Percentiles rank a stretch among this genome's conserved stretches.
Conservation (phyloP, 2,113 vertebrate species). For the Pteronura brasiliensis region DNA sequence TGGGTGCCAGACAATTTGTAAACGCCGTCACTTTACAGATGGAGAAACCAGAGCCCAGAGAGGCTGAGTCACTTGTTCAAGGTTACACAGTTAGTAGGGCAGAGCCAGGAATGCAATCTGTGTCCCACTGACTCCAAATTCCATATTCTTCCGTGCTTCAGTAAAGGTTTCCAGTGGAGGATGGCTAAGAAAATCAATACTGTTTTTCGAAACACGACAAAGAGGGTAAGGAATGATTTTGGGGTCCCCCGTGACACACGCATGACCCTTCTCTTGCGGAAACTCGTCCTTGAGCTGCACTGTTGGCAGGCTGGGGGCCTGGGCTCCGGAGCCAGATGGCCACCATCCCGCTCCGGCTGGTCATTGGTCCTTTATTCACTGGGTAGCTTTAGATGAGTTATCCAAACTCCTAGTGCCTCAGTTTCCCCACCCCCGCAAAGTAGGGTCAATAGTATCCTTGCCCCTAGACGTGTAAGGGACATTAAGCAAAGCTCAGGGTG, state of each 20-base stretch:
- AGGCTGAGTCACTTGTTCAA: not conserved
- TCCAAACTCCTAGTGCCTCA: not conserved
- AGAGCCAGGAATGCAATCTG: not conserved
- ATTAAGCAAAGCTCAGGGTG: not conserved
- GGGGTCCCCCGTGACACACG: not conserved
- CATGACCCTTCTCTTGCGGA: not conserved
- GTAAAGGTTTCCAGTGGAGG: not conserved
- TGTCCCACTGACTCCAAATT: not conserved
- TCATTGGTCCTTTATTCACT: not conserved
- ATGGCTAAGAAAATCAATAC: not conserved
- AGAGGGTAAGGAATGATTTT: not conserved
- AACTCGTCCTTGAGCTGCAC: not conserved
- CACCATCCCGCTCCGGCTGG: not conserved
- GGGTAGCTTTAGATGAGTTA: not conserved
- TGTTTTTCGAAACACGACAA: conserved; percentile 5
- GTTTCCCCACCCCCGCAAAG: not conserved
- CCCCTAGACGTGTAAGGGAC: not conserved
- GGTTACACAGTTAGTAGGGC: not conserved
- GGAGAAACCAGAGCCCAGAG: not conserved
- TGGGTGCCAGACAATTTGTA: not conserved
- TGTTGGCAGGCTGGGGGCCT: not conserved
- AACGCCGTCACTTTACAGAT: not conserved
- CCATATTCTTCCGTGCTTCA: not conserved
- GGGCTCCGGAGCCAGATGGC: not conserved
- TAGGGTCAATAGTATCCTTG: not conserved